These are phyloP conservation scores for Iselma pallidipennis DNA, from an alignment of 2,888 invertebrate species.

Conservation along the genomic window DNA sequence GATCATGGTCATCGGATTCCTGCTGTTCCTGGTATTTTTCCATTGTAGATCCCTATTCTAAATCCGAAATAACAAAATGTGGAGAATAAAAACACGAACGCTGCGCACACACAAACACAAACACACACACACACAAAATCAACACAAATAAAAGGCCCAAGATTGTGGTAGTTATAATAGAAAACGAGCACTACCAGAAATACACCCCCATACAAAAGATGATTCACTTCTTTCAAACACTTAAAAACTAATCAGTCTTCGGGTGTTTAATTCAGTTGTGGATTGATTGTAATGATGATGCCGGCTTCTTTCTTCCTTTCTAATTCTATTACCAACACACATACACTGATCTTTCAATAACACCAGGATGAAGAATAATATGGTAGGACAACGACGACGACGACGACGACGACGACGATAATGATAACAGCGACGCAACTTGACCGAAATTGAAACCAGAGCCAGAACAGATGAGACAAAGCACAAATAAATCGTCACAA, in stretches of 20 bases:
- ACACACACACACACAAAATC: conserved; percentile 37
- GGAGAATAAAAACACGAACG: too few relatives aligned
- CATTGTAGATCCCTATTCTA: conserved; percentile 44
- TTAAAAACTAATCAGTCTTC: conserved; percentile 52
- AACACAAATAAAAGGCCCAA: conserved; percentile 28
- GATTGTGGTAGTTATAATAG: not conserved
- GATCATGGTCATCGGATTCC: conserved; percentile 74
- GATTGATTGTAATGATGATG: not conserved
- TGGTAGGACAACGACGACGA: conserved; percentile 10
- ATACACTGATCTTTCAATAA: not conserved
- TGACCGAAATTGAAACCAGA: not conserved
- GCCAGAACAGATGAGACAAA: not conserved
- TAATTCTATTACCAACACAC: not conserved
- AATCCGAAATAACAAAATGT: conserved; percentile 20
- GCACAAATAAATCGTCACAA: conserved; percentile 38
- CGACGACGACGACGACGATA: conserved; percentile 11
- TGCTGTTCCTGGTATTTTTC: conserved; percentile 73
- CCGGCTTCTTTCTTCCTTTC: not conserved
- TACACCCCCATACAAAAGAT: not conserved
- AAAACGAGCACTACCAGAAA: not conserved
- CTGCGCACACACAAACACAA: conserved; percentile 23
- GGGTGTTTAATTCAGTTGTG: conserved; percentile 6
- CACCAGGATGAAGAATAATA: not conserved
- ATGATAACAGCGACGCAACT: not conserved
- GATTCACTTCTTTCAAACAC: conserved; percentile 37